phyloP scores from a whole-genome alignment of 2,888 invertebrate species.

The Octonoba sinensis region DNA sequence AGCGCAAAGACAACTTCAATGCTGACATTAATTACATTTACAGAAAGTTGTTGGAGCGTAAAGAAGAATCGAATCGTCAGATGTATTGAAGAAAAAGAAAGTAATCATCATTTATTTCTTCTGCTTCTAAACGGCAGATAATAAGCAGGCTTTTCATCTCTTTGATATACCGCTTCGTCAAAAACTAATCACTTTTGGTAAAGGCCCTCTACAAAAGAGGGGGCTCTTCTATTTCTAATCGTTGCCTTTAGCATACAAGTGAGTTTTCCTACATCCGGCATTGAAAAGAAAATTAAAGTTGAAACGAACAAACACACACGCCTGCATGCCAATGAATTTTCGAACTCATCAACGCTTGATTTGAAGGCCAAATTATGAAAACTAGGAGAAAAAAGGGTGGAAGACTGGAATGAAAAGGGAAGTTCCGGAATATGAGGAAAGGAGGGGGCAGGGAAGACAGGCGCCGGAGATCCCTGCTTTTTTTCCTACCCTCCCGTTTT shows the following conservation, averaged over 20 bases:
- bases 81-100: too few relatives aligned
- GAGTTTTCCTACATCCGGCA: slow-evolving; percentile 25
- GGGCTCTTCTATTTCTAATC: slow-evolving; percentile 10
- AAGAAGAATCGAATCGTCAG: too few relatives aligned
- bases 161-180: too few relatives aligned
- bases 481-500: slow-evolving; percentile 5
- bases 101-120: too few relatives aligned
- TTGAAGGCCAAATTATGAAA: slow-evolving; percentile 51
- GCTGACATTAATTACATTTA: too few relatives aligned
- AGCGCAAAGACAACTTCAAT: too few relatives aligned
- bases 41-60: too few relatives aligned
- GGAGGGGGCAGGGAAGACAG: slow-evolving; percentile 6
- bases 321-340: slow-evolving; percentile 29
- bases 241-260: slow-evolving; percentile 23
- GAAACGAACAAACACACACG: slow-evolving; percentile 14
- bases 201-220: too few relatives aligned
- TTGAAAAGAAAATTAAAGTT: slow-evolving; percentile 32
- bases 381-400: slow-evolving; percentile 27
- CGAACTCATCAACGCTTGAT: slow-evolving; percentile 32
- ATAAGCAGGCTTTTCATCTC: too few relatives aligned
- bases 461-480: slow-evolving; percentile 19
- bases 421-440: slow-evolving; percentile 4
- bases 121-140: too few relatives aligned
- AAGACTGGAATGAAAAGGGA: slow-evolving; percentile 43
- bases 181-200: too few relatives aligned